phyloP scores from a whole-genome alignment of 2,113 vertebrate species.

The Solea senegalensis region DNA sequence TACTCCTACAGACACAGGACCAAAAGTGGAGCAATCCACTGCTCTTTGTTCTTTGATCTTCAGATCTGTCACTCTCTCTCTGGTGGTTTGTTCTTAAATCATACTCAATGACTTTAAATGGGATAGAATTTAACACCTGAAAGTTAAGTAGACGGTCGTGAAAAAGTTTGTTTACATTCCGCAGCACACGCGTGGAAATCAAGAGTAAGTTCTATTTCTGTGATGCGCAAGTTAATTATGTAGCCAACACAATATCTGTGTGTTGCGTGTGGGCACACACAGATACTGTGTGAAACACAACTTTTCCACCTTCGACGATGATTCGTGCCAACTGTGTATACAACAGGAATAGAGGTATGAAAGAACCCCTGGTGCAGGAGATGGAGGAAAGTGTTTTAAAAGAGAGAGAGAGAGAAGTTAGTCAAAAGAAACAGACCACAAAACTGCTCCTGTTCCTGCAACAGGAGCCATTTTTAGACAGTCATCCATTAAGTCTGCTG shows the following conservation, averaged over 20 bases:
- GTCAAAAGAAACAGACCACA: conserved; percentile 48
- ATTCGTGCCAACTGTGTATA: conserved; percentile 39
- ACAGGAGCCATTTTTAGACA: conserved; percentile 75
- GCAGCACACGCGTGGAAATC: neutral
- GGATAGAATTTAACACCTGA: no score
- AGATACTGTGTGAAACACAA: conserved; percentile 32
- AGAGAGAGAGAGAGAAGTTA: conserved; percentile 14
- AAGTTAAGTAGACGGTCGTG: neutral
- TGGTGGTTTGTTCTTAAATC: no score
- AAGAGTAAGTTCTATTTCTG: conserved; percentile 6
- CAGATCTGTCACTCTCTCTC: neutral
- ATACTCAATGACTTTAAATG: no score
- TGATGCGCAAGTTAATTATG: conserved; percentile 21
- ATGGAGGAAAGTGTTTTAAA: conserved; percentile 44
- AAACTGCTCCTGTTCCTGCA: conserved; percentile 58
- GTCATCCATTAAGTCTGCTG: conserved; percentile 73
- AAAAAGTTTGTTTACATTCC: neutral
- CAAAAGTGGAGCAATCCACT: neutral
- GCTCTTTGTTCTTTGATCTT: neutral
- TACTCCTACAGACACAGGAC: neutral
- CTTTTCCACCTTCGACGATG: conserved; percentile 28
- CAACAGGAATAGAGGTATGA: conserved; percentile 45
- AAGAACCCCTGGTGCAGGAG: conserved; percentile 38
- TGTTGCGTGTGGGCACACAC: conserved; percentile 8
- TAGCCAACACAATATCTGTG: conserved; percentile 11